Base-by-base conservation (phyloP, 2,113 vertebrate species). In the Phodopus roborovskii region DNA sequence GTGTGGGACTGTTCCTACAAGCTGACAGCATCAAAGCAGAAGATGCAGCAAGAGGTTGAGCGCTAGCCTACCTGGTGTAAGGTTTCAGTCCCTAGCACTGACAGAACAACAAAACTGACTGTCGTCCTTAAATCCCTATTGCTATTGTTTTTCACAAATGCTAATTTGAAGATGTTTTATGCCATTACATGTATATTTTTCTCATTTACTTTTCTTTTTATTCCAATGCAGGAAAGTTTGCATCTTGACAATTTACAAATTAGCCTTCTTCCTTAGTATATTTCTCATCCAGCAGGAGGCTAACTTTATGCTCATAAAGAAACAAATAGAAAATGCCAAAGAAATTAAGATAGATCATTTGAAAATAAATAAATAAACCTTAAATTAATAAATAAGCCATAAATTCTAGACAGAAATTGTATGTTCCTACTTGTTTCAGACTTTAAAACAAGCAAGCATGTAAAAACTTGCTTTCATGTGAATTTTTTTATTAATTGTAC, bases 271-370 rank as follows among this genome's bases (percentile, higher is more conserved):
- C 15, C 30, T 75, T 84, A 56, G 22, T 50, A 45, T 5, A 88
- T 77, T 53, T 90, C 16, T 85, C 66, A 92, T 93, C 48, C 12
- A 58, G 15, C 30, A 83, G 68, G 39, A 90, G 89, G 36, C 2
- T 16, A 71, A 56, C 42, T 83, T 70, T 74, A 15, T 24, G 5
- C 79, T 93, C n/a, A 56, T 82, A 71, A 82, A 45, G 3, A 19
- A 84, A 62, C 30, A 96, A 93, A 93, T 42, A 68, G 53, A 68
- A 96, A 95, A 88, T 87, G 26, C 5, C 36, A 91, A 56, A 42
- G 19, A 71, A 89, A 77, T 15, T 66, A 26, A 83, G 77, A 83
- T 13, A 11, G 42, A 33, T 5, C 16, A 93, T 15, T 28, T 94
- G 53, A 68, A 82, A 89, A 89, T 45, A 45, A 45, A 45, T 45